Evolutionary conservation across 2,797 vertebrate species (phyloP).

Genomic region (Limosa lapponica): DNA sequence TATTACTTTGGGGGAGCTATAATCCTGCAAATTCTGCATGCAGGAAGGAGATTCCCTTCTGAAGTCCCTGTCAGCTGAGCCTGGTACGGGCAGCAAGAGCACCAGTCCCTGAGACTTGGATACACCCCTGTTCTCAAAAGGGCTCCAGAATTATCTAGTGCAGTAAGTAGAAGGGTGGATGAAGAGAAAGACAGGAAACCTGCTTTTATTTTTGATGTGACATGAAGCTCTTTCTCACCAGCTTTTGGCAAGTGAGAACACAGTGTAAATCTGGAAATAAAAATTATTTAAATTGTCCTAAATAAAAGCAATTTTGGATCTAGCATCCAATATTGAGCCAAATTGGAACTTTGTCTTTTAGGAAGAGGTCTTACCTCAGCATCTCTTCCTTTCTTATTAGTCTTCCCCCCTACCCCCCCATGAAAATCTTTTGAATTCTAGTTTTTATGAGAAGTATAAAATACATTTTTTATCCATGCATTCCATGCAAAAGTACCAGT

Average conservation of each 20-base stretch:
- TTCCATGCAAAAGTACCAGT: background rate
- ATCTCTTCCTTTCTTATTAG: background rate
- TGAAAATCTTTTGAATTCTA: background rate
- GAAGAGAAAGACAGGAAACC: background rate
- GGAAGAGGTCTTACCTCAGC: background rate
- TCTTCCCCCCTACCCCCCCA: too few relatives aligned
- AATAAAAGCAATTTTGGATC: background rate
- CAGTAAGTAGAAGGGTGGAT: background rate
- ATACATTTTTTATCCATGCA: background rate
- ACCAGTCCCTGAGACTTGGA: background rate
- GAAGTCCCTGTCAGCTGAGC: background rate
- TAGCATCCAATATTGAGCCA: background rate
- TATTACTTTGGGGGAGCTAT: background rate
- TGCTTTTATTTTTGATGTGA: background rate
- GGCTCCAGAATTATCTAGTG: background rate
- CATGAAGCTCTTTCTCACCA: background rate
- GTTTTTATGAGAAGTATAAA: background rate
- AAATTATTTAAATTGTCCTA: background rate
- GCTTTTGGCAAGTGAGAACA: background rate
- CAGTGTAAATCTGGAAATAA: background rate
- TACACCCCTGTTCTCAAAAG: background rate
- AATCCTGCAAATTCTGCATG: background rate
- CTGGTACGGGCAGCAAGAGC: background rate
- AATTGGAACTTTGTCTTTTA: background rate
- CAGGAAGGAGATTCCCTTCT: background rate